phyloP scores from a whole-genome alignment of 2,888 invertebrate genomes.

The Hirtodrosophila trivittata region DNA sequence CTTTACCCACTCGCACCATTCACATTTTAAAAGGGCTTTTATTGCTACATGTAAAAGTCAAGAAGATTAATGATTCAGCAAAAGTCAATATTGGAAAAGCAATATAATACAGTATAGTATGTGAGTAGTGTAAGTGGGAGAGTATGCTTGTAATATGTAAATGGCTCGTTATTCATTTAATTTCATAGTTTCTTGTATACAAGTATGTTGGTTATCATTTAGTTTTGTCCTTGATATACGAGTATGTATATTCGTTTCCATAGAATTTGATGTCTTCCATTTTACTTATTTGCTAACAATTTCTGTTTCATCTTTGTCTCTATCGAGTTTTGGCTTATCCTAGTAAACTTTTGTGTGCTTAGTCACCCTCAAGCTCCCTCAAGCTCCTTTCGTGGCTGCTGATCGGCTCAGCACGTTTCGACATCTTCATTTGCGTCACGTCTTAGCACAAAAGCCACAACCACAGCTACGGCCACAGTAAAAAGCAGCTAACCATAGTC shows the following conservation, averaged over 20 bases:
- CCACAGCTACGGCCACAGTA: slow-evolving; percentile 26
- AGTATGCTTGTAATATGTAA: too few relatives aligned
- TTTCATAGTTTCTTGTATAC: neutral
- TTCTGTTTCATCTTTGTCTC: neutral
- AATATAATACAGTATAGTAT: too few relatives aligned
- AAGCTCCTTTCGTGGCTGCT: neutral
- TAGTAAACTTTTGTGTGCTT: slow-evolving; percentile 5
- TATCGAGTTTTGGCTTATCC: slow-evolving; percentile 14
- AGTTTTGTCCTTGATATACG: neutral
- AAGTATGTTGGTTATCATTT: neutral
- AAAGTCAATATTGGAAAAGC: too few relatives aligned
- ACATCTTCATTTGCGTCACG: slow-evolving; percentile 60
- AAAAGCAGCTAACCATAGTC: slow-evolving; percentile 39
- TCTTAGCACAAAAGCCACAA: slow-evolving; percentile 27
- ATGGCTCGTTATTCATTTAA: too few relatives aligned
- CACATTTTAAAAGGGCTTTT: too few relatives aligned
- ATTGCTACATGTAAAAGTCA: too few relatives aligned
- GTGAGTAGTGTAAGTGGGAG: too few relatives aligned
- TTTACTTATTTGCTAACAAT: neutral
- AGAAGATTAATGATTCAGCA: too few relatives aligned
- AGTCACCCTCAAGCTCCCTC: neutral
- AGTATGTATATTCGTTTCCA: neutral
- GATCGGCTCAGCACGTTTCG: slow-evolving; percentile 43
- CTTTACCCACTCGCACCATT: too few relatives aligned
- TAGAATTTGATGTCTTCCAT: neutral